A percentile compares a stretch with the other conserved stretches of the same genome.
phyloP scores from a whole-genome alignment of 2,113 vertebrate genomes.

The Hypocryptadius cinnamomeus region DNA sequence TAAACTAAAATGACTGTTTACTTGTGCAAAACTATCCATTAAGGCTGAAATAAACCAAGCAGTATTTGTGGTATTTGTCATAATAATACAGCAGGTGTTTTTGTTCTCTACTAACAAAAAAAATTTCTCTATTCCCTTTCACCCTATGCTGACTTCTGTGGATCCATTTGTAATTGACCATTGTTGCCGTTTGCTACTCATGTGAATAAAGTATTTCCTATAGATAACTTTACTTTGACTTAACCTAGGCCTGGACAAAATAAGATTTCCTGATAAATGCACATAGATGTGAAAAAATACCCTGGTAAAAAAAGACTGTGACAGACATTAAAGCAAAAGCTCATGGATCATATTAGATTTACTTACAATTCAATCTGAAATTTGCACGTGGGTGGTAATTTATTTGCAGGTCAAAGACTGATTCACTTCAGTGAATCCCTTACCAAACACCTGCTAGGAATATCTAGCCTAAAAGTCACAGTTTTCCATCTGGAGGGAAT shows the following conservation, averaged over 20 bases:
- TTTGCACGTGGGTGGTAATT: background rate
- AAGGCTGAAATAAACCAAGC: background rate
- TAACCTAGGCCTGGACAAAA: background rate
- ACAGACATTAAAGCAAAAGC: background rate
- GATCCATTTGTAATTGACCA: background rate
- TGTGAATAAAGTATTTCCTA: background rate
- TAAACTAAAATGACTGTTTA: background rate
- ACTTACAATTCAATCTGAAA: background rate
- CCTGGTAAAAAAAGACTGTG: background rate
- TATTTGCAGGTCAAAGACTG: background rate
- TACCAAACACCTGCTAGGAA: constrained; percentile 21
- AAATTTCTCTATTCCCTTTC: background rate
- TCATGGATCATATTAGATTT: background rate
- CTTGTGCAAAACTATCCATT: background rate
- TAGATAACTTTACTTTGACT: background rate
- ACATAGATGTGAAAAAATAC: background rate
- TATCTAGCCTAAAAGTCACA: constrained; percentile 7
- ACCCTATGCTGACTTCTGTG: background rate
- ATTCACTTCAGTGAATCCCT: background rate
- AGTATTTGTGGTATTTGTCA: background rate
- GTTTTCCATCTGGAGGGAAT: constrained; percentile 44
- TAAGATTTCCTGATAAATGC: background rate
- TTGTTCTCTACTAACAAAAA: background rate
- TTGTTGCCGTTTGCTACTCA: background rate
- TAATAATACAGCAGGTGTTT: background rate